Base-by-base conservation (phyloP, 92 coral and sea anemone genomes). In the Scolanthus callimorphus region DNA sequence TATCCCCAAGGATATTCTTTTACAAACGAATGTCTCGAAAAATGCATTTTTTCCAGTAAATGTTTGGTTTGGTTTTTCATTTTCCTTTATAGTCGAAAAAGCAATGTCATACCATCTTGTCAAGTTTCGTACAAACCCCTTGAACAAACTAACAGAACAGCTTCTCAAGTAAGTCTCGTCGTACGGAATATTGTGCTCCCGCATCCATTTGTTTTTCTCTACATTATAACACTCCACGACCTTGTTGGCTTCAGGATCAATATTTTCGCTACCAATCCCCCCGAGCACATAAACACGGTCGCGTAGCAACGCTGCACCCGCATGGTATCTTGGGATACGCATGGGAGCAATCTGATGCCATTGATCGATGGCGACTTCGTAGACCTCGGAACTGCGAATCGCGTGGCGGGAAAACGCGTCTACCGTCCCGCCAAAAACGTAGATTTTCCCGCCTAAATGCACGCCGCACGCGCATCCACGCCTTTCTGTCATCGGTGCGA, bases 111-210 rank as follows among this genome's bases (percentile, higher is more conserved):
- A n/a, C n/a, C n/a, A 20, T 47, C 57, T 70, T 25, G 55, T 48
- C 0, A 82, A 65, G 0, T 88, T 59, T 15, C 66, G 69, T 1
- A 86, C 59, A 29, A 86, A 60, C 4, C 71, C 78, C 58, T 82
- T 71, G 63, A 48, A 82, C 59, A 86, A 43, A 51, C 82, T 86
- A 17, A 86, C 81, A 13, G 85, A 51, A 20, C 79, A 80, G 1
- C 95, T 57, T 19, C 95, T 77, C 25, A 86, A 66, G 62, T 76
- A 86, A 0, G 95, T 86, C 74, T 86, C 95, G 46, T 86, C 89
- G 50, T 76, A 86, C 0, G 85, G 89, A 67, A 86, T 86, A 20
- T 53, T 26, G 49, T 86, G 95, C 27, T 64, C 73, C 4, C 43
- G 53, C 6, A 56, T 17, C 95, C 95, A 86, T 55, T 62, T 62